Evolutionary conservation across 1,140 invertebrate species (phyloP), one percentile per base, ranked within the genome.

Genomic region (Thaumatotibia leucotreta): DNA sequence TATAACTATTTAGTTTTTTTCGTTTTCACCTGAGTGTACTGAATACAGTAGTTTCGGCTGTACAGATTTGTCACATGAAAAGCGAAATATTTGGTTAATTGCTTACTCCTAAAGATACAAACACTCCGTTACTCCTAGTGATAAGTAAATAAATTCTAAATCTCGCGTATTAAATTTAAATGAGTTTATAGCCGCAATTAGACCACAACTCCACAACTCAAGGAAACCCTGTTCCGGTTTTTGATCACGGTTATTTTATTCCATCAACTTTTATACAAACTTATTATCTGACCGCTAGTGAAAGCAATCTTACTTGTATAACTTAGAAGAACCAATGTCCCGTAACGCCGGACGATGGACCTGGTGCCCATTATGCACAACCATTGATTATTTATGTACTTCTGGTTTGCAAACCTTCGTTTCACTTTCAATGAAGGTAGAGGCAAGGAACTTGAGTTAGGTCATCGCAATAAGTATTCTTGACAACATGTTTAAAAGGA

Each of bases 241-340:
- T 58, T 58, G 29, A 58, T 27, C 52, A 14, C 23, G 24, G 14
- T 58, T 58, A 58, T 58, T 27, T 58, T 58, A 58, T 58, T 58
- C 52, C 2, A 27, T 58, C n/a, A 27, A 52, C 10, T 27, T 58
- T 27, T 27, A 58, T 58, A 4, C n/a, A 58, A 31, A 58, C 24
- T 8, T 22, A 58, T 58, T 62, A 35, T 62, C 61, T 33, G 52
- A 64, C 76, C 76, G 72, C 76, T 70, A 70, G 74, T 72, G 32
- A 10, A 63, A 45, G 72, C 65, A 74, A 45, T 45, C 39, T 45
- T 17, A 14, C 35, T 14, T n/a, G n/a, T 58, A 74, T 66, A 68
- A 64, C 63, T 70, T 66, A 49, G 27, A 50, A 39, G n/a, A 70
- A 10, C 67, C 72, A 80, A 76, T 77, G 69, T 69, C 73, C 67